Evolutionary conservation across 2,797 vertebrate species (phyloP), one percentile per base, ranked within the genome.

Genomic region (Neosilurus mollespiculum): DNA sequence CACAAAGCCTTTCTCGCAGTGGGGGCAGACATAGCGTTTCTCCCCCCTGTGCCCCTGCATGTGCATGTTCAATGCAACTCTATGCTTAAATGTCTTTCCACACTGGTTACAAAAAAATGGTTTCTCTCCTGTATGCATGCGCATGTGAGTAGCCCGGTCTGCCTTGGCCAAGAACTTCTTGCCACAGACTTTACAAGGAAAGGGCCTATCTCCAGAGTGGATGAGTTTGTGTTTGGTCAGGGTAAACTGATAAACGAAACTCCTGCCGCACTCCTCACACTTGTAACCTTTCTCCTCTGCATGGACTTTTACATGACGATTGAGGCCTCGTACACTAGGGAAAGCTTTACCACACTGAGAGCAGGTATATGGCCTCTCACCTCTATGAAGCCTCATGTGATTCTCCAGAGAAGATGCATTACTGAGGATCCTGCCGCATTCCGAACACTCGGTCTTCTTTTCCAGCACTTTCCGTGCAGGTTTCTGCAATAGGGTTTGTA

Each of bases 1-100:
- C 84, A 94, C 88, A 86, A 95, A 95, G 24, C 93, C 93, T 87
- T 95, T 95, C 9, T 90, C 93, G 67, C 95, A 95, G 80, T 84
- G 91, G 0, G 92, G 78, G 56, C 95, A 95, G 88, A 91, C 90
- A 72, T 94, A 92, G 70, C 92, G 93, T 87, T 94, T 94, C 81
- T 95, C 94, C 3, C 93, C 94, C 15, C 92, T 92, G 62, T 95
- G 94, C 87, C 92, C 93, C 61, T 93, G 89, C 84, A 95, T 83
- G 80, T 95, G 95, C 70, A 93, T 88, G 67, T 94, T 94, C 9
- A 95, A 86, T 43, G 93, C 93, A 0, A 94, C 91, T 86, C 88
- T 89, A 59, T 93, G 91, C 51, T 88, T 88, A 81, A 95, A 95
- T 51, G 86, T 90, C 65, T 90, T 94, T 12, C 92, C 93, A 79